Evolutionary conservation across 2,113 vertebrate species (phyloP).

Genomic region (Cebidichthys violaceus): DNA sequence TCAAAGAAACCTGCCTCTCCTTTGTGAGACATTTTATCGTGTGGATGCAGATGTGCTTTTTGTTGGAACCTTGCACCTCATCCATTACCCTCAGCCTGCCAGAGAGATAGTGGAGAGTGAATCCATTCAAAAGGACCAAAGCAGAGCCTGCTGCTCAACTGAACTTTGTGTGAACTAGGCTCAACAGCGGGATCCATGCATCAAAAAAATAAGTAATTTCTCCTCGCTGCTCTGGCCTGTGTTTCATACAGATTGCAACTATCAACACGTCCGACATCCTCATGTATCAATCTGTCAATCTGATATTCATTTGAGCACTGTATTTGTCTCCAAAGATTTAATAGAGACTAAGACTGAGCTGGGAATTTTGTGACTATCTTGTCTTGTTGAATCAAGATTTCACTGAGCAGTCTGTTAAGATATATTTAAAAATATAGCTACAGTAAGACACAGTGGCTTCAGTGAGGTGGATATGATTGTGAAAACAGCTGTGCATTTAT

Average conservation of each 20-base stretch:
- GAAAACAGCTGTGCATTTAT: neutral
- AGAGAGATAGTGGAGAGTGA: slow-evolving; percentile 82
- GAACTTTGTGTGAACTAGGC: slow-evolving; percentile 87
- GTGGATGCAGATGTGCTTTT: slow-evolving; percentile 87
- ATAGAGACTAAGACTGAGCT: slow-evolving; percentile 43
- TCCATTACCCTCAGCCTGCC: slow-evolving; percentile 85
- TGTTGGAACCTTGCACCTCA: slow-evolving; percentile 84
- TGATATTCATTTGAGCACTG: slow-evolving; percentile 72
- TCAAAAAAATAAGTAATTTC: slow-evolving; percentile 77
- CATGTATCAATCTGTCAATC: slow-evolving; percentile 83
- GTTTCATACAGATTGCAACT: slow-evolving; percentile 74
- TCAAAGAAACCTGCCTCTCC: slow-evolving; percentile 78
- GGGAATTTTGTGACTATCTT: slow-evolving; percentile 56
- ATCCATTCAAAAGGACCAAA: slow-evolving; percentile 83
- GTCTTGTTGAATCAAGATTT: slow-evolving; percentile 61
- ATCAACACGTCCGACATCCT: slow-evolving; percentile 71
- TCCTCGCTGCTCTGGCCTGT: slow-evolving; percentile 75
- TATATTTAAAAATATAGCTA: neutral
- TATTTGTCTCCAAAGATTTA: slow-evolving; percentile 75
- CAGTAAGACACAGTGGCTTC: neutral
- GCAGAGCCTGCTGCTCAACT: slow-evolving; percentile 83
- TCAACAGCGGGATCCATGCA: slow-evolving; percentile 76
- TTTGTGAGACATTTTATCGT: slow-evolving; percentile 81
- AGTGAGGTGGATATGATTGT: neutral
- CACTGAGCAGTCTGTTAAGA: slow-evolving; percentile 22